Base-by-base conservation (phyloP, 2,888 invertebrate genomes). In the Habrosyne pyritoides region DNA sequence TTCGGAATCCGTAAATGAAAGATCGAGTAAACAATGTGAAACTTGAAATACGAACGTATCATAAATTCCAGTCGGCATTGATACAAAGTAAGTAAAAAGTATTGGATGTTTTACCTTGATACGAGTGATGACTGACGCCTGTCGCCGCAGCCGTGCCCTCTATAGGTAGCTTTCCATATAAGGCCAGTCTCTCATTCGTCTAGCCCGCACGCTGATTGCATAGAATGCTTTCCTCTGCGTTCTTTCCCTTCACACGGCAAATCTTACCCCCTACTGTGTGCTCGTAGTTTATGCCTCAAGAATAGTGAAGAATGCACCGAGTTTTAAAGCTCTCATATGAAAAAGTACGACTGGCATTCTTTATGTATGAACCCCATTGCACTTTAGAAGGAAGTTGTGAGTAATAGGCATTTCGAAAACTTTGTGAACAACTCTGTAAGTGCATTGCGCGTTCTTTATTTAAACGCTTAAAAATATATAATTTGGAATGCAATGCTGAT, bases 151-250 rank as follows among this genome's bases (percentile, higher is more conserved):
- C 14, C 46, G 54, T 61, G 62, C 64, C 65, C 60, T 56, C 60
- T 55, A 57, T 55, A 48, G 63, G 61, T 57, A 61, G 64, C 71
- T 73, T 79, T 73, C 81, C 81, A 69, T 77, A 67, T 76, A 80
- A 54, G 73, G 80, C 26, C 53, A 52, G 63, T 58, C 60, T 65
- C 24, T 24, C 24, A 24, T 24, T 24, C 42, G 69, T 59, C 67
- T 69, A 73, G 71, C 59, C 55, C 47, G 66, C 66, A 59, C 61
- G 60, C 65, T 68, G 66, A 69, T 79, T 72, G 75, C 69, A 71
- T 69, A 72, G 65, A 75, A 74, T 79, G 64, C 58, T 53, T 59
- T 59, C 55, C 54, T 61, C 53, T 59, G 53, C 54, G 57, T 61
- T 66, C 62, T 54, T 61, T 67, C 55, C 57, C 66, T 67, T 66